phyloP scores from a whole-genome alignment of 2,113 vertebrate species.

The Tricholaema leucomelas region DNA sequence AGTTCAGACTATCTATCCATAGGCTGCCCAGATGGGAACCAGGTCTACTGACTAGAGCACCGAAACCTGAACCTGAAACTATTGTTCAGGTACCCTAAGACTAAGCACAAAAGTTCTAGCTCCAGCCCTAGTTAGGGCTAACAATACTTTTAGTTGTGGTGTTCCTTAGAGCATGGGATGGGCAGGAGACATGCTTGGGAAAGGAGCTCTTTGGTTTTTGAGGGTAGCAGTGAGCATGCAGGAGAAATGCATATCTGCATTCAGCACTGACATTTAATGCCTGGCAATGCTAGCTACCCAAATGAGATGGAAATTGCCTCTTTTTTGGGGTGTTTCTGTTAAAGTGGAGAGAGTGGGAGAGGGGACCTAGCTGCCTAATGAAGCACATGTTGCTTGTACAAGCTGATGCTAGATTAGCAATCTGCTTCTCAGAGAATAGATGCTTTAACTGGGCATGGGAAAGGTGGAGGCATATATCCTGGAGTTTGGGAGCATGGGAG shows the following conservation, averaged over 20 bases:
- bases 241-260: accelerated
- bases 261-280: neutral
- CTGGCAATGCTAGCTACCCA: neutral
- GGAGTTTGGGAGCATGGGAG: neutral
- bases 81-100: neutral
- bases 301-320: neutral
- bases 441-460: neutral
- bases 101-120: neutral
- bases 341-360: neutral
- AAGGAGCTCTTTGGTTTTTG: neutral
- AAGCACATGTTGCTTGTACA: neutral
- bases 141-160: neutral
- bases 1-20: neutral
- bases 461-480: neutral
- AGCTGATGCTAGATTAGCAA: neutral
- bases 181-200: neutral
- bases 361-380: neutral
- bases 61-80: neutral
- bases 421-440: neutral
- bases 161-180: neutral
- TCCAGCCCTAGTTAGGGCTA: neutral
- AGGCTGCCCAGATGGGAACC: neutral
- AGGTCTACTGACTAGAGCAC: neutral
- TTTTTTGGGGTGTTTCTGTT: neutral
- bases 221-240: neutral